phyloP scores from a whole-genome alignment of 1,140 invertebrate species.

The Oedothorax gibbosus region DNA sequence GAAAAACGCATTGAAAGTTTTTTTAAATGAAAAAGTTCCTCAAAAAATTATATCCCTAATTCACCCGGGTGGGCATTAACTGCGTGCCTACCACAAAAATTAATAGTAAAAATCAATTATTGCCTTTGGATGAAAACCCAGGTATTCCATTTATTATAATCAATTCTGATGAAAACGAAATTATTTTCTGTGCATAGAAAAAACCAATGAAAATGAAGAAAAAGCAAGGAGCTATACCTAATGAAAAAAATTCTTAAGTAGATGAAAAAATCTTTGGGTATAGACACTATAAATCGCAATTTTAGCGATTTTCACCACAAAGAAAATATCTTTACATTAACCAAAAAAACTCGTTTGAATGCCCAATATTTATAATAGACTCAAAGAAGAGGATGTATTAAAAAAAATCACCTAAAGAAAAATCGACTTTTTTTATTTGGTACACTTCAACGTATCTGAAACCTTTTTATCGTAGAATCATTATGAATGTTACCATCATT shows the following conservation, averaged over 20 bases:
- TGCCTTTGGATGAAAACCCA: slow-evolving; percentile 19
- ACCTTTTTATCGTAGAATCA: slow-evolving; percentile 48
- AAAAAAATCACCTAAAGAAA: slow-evolving; percentile 20
- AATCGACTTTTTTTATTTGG: slow-evolving; percentile 33
- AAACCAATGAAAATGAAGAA: slow-evolving; percentile 29
- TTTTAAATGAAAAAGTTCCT: no score
- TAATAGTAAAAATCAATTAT: slow-evolving; percentile 50
- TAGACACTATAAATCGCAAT: slow-evolving; percentile 42
- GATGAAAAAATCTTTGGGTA: neutral
- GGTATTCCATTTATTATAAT: slow-evolving; percentile 40
- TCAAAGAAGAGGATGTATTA: neutral
- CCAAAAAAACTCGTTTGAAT: slow-evolving; percentile 7
- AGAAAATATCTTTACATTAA: slow-evolving; percentile 1
- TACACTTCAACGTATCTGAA: slow-evolving; percentile 12
- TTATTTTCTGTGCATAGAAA: slow-evolving; percentile 2
- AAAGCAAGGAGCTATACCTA: slow-evolving; percentile 33
- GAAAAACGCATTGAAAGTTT: no score
- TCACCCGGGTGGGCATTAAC: neutral
- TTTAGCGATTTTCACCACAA: neutral
- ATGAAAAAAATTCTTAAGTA: slow-evolving; percentile 19
- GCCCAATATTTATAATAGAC: slow-evolving; percentile 48
- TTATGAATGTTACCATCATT: slow-evolving; percentile 21
- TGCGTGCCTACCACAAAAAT: slow-evolving; percentile 28
- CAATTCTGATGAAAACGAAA: slow-evolving; percentile 33
- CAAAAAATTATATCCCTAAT: no score